Evolutionary conservation across 2,888 invertebrate genomes (phyloP).

Genomic region (Marasmarcha lunaedactyla): DNA sequence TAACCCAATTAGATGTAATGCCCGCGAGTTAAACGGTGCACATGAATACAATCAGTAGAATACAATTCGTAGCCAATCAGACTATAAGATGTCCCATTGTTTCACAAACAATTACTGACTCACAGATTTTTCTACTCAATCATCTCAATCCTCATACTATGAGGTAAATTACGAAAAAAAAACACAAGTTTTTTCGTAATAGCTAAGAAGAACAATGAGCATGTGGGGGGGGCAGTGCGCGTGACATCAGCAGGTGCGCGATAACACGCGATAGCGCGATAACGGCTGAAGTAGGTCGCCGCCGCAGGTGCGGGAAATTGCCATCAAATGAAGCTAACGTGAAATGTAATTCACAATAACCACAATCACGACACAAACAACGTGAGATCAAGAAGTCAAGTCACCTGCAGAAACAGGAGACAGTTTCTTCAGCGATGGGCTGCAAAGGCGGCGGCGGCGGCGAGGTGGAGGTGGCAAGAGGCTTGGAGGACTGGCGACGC

Average conservation of each 20-base stretch:
- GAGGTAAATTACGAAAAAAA: too few relatives aligned
- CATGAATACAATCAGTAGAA: slow-evolving; percentile 24
- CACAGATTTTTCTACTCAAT: too few relatives aligned
- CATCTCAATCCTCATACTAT: too few relatives aligned
- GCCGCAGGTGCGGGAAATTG: background rate
- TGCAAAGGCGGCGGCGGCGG: slow-evolving; percentile 17
- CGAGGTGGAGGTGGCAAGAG: slow-evolving; percentile 19
- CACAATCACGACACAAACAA: background rate
- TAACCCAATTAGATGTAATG: slow-evolving; percentile 20
- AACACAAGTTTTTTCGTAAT: background rate
- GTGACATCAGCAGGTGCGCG: slow-evolving; percentile 46
- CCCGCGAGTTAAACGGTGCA: too few relatives aligned
- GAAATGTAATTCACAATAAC: background rate
- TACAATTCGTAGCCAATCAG: slow-evolving; percentile 6
- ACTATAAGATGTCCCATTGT: background rate
- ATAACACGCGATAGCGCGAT: slow-evolving; percentile 33
- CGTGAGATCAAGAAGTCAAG: too few relatives aligned
- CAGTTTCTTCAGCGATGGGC: slow-evolving; percentile 71
- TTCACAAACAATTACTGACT: too few relatives aligned
- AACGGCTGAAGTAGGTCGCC: slow-evolving; percentile 15
- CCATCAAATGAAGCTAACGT: background rate
- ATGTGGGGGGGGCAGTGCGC: slow-evolving; percentile 5
- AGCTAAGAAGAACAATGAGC: background rate
- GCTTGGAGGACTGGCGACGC: slow-evolving; percentile 37
- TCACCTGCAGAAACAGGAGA: slow-evolving; percentile 86